Base-by-base conservation (phyloP, 2,797 vertebrate genomes). In the Carapus acus region DNA sequence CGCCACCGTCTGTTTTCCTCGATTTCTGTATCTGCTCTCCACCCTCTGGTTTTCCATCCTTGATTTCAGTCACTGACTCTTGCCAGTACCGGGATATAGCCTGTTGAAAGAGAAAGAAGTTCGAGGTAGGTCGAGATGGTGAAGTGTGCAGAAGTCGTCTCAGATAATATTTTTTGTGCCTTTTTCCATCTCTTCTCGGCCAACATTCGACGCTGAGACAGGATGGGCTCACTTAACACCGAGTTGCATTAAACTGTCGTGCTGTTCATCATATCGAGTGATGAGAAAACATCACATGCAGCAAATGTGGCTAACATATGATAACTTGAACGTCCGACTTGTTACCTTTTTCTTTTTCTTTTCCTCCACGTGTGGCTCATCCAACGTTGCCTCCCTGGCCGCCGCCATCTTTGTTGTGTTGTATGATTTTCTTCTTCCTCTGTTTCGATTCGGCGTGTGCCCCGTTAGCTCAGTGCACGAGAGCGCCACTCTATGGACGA, bases 341-440 rank as follows among this genome's bases (percentile, higher is more conserved):
- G 1, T 65, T 71, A 86, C 86, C 80, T 79, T 83, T 58, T 85
- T 80, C 56, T 81, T 82, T 64, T 83, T 79, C 56, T 81, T 82
- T 64, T 83, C 78, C 37, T 19, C 87, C 89, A 89, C 89, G 88
- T 90, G 89, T 73, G 73, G 19, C 1, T 2, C 14, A 0, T 4
- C 15, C 50, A 18, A 19, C 1, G 9, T 2, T 7, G 33, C 43
- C 12, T 63, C 61, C 1, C 5, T 1, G 34, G 52, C 29, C 34
- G 82, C 60, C 69, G 87, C 86, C 89, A 90, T 90, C n/a, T 88
- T 86, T 81, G 64, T 85, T 87, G 81, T 86, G 16, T 82, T n/a
- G 77, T 13, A 37, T 78, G 76, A 58, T 31, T 5, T 27, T 27
- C 9, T 27, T 27, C 24, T 27, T 27, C 24, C 24, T 27, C 24